Evolutionary conservation across 2,797 vertebrate genomes (phyloP).

Genomic region (Oreortyx pictus): DNA sequence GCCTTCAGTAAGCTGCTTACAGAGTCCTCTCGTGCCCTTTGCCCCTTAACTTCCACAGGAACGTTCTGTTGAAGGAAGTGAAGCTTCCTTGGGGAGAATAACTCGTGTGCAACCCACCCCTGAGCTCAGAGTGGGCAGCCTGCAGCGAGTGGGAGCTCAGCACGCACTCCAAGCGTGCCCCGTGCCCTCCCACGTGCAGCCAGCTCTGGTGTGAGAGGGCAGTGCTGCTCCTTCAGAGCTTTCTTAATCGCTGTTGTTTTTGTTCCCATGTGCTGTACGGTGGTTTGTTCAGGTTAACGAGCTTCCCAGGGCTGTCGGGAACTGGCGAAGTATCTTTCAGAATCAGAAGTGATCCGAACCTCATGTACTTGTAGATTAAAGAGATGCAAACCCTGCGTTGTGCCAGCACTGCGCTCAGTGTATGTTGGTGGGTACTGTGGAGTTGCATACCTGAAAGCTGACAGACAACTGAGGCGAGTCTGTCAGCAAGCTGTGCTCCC

Average conservation of each 20-base stretch:
- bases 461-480: background rate
- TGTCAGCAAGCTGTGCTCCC: background rate
- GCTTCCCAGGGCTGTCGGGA: background rate
- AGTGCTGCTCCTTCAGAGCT: constrained; percentile 21
- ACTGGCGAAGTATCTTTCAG: background rate
- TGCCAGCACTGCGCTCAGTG: background rate
- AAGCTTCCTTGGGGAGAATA: background rate
- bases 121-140: background rate
- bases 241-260: background rate
- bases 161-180: background rate
- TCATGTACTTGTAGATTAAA: constrained; percentile 50
- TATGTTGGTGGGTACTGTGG: background rate
- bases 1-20: rapidly evolving
- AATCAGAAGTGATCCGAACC: constrained; percentile 28
- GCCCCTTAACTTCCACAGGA: background rate
- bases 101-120: background rate
- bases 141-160: too few relatives aligned
- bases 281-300: background rate
- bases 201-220: background rate
- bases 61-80: background rate
- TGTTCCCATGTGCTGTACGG: constrained; percentile 46
- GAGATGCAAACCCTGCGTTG: constrained; percentile 25
- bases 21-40: rapidly evolving
- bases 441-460: background rate
- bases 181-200: rapidly evolving